Percentiles rank a stretch among this genome's conserved stretches.
Evolutionary conservation across 2,888 invertebrate genomes (phyloP).

Genomic region (Nymphalis urticae): DNA sequence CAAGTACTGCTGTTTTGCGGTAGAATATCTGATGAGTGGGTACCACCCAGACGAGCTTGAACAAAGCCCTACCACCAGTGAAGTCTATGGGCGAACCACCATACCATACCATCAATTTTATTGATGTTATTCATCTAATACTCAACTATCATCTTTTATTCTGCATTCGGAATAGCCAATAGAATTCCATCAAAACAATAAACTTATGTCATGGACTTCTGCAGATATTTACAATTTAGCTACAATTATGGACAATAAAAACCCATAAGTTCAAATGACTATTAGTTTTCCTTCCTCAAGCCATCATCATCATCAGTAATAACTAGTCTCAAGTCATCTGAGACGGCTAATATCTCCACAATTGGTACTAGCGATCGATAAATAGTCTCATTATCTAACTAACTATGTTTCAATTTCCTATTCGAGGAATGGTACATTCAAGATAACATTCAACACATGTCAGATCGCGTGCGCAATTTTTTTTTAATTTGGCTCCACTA

Average conservation of each 20-base stretch:
- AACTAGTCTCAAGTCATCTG: conserved; percentile 9
- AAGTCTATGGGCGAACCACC: no score
- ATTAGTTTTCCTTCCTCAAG: background rate
- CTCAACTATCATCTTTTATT: no score
- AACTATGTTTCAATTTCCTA: conserved; percentile 20
- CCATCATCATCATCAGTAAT: conserved; percentile 8
- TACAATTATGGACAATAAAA: background rate
- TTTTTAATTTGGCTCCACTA: conserved; percentile 2
- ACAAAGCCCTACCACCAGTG: no score
- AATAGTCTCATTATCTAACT: conserved; percentile 18
- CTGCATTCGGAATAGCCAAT: no score
- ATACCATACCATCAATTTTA: no score
- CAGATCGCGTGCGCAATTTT: conserved; percentile 15
- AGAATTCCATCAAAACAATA: no score
- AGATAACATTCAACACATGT: conserved; percentile 16
- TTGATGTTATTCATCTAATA: no score
- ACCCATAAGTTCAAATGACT: background rate
- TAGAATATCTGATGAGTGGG: no score
- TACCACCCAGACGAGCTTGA: no score
- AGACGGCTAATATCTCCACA: background rate
- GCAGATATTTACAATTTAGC: background rate
- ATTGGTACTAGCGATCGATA: conserved; percentile 14
- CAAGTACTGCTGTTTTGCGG: no score
- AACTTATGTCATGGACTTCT: no score
- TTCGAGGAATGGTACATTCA: conserved; percentile 8